A percentile compares a stretch with the other conserved stretches of the same genome.
These are phyloP conservation scores for Rhombomys opimus DNA, from an alignment of 2,113 vertebrate genomes.

Conservation along the genomic window DNA sequence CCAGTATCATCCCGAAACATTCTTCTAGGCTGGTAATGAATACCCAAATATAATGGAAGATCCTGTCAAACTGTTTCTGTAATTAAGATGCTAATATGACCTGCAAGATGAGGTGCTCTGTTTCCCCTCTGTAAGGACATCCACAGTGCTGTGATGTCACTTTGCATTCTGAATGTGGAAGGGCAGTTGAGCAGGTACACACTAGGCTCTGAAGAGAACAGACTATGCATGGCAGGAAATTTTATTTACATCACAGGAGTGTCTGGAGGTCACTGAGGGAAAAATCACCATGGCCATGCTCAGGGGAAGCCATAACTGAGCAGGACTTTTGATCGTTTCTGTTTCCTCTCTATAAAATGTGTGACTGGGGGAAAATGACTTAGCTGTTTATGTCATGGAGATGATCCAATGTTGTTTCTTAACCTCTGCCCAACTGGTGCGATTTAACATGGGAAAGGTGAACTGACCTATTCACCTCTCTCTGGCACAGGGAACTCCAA, in stretches of 20 bases:
- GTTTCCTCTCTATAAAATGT: constrained; percentile 17
- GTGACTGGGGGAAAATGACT: not conserved
- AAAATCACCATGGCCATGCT: not conserved
- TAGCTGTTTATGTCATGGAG: not conserved
- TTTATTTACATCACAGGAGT: not conserved
- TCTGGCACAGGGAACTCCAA: not conserved
- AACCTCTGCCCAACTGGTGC: constrained; percentile 8
- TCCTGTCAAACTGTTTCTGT: not conserved
- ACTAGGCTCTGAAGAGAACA: not conserved
- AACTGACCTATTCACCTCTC: not conserved
- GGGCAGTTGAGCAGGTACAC: not conserved
- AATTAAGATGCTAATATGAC: constrained; percentile 4
- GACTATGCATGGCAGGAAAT: not conserved
- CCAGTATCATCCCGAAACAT: not conserved
- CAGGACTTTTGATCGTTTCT: not conserved
- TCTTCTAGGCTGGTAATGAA: not conserved
- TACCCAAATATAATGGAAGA: constrained; percentile 19
- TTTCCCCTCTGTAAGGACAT: not conserved
- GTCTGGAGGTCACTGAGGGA: not conserved
- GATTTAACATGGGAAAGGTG: not conserved
- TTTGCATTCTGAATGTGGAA: not conserved
- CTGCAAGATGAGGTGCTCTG: not conserved
- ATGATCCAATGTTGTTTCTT: not conserved
- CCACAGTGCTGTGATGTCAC: not conserved
- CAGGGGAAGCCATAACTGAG: not conserved